A percentile compares a stretch with the other conserved stretches of the same genome.
Conservation (phyloP, 2,113 vertebrate species). For the Pitta sordida region DNA sequence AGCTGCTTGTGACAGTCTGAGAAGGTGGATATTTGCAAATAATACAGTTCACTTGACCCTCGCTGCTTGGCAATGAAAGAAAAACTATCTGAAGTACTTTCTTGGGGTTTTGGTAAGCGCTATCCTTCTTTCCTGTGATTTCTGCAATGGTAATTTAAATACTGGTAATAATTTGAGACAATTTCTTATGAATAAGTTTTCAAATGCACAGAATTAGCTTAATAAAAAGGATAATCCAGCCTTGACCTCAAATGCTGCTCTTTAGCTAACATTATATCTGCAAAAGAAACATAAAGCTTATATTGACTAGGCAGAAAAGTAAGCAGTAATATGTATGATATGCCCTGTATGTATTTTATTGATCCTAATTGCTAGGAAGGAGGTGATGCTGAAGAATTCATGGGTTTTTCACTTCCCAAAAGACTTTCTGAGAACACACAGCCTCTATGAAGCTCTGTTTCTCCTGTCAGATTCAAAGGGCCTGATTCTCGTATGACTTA, state of each 20-base stretch:
- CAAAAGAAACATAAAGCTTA: not conserved
- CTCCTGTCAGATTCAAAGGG: not conserved
- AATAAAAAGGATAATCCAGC: not conserved
- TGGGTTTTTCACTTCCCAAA: not conserved
- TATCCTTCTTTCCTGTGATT: slow-evolving; percentile 18
- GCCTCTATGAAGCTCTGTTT: not conserved
- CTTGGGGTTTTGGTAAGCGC: slow-evolving; percentile 43
- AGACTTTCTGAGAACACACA: not conserved
- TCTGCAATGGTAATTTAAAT: slow-evolving; percentile 14
- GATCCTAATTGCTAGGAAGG: not conserved
- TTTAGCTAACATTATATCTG: not conserved
- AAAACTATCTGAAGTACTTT: slow-evolving; percentile 28
- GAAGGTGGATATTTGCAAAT: slow-evolving; percentile 23
- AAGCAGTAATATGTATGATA: not conserved
- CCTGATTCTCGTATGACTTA: not conserved
- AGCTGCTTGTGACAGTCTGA: not conserved
- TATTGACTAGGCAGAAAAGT: not conserved
- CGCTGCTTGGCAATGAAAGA: not conserved
- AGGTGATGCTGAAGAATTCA: fast-evolving
- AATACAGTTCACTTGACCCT: not conserved
- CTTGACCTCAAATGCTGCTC: not conserved
- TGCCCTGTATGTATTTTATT: not conserved
- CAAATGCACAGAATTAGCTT: not conserved
- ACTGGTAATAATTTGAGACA: not conserved
- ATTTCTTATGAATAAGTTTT: slow-evolving; percentile 3